Percentiles rank a stretch among this genome's conserved stretches.
Conservation (phyloP, 2,888 invertebrate genomes). For the Tenthredo mesomela region DNA sequence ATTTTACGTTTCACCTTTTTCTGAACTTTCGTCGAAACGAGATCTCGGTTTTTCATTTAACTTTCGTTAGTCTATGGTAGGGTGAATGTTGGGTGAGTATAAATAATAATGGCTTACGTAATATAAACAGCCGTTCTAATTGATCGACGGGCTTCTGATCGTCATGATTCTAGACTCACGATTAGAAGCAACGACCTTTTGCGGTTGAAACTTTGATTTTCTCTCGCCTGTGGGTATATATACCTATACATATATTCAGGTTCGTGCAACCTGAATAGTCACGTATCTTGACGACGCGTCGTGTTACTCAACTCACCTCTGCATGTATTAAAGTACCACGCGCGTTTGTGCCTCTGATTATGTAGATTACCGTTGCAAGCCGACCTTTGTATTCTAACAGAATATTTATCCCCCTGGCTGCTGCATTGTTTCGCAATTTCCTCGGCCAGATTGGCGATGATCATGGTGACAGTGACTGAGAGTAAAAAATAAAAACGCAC, state of each 20-base stretch:
- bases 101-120: constrained; percentile 4
- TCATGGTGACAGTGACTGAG: constrained; percentile 17
- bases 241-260: constrained; percentile 36
- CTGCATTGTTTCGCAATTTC: constrained; percentile 32
- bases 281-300: constrained; percentile 50
- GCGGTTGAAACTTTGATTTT: constrained; percentile 47
- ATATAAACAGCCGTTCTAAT: constrained; percentile 31
- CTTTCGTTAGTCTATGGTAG: background rate
- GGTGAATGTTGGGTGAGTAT: background rate
- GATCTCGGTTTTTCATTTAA: background rate
- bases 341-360: constrained; percentile 45
- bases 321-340: constrained; percentile 43
- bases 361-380: constrained; percentile 50
- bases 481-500: background rate
- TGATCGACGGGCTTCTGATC: constrained; percentile 35
- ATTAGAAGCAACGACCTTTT: constrained; percentile 50
- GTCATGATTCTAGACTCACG: constrained; percentile 26
- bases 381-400: constrained; percentile 46
- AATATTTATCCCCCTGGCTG: constrained; percentile 38
- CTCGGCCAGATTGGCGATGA: constrained; percentile 54
- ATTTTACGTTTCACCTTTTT: background rate
- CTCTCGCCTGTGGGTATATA: constrained; percentile 36
- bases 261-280: constrained; percentile 50
- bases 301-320: constrained; percentile 50
- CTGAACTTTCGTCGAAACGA: background rate